phyloP scores from a whole-genome alignment of 2,797 vertebrate genomes.

The Hydrocynus forskahlii region DNA sequence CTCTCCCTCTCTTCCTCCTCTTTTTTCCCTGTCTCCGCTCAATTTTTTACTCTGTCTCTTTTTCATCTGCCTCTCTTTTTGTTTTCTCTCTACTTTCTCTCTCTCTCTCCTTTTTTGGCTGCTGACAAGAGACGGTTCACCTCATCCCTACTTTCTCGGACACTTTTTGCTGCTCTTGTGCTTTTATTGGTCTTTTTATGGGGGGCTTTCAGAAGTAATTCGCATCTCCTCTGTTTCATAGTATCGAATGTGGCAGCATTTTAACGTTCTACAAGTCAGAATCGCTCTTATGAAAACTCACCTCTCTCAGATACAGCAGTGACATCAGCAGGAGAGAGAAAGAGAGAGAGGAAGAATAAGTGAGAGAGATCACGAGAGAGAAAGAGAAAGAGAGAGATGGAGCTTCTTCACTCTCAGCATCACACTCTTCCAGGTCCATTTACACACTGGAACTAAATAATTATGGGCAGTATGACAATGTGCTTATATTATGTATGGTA shows the following conservation, averaged over 20 bases:
- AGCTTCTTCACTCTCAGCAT: slow-evolving; percentile 17
- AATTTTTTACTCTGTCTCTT: no score
- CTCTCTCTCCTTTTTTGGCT: neutral
- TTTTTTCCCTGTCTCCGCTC: no score
- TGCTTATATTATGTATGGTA: no score
- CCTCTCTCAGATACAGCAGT: neutral
- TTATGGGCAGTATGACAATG: no score
- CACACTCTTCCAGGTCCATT: neutral
- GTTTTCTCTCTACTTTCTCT: neutral
- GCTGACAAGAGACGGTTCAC: no score
- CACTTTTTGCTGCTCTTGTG: neutral
- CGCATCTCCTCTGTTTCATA: slow-evolving; percentile 29
- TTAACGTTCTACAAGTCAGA: neutral
- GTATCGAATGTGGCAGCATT: neutral
- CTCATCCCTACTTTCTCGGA: neutral
- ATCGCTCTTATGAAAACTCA: neutral
- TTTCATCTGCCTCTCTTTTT: no score
- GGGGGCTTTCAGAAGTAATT: slow-evolving; percentile 19
- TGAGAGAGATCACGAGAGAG: neutral
- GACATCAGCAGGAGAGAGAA: neutral
- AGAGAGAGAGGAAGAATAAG: no score
- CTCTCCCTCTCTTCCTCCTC: neutral
- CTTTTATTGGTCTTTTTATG: slow-evolving; percentile 27
- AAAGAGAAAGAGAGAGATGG: neutral
- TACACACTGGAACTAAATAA: neutral